Percentiles rank a stretch among this genome's conserved stretches.
phyloP scores from a whole-genome alignment of 1,140 invertebrate species.

The Oreohelix idahoensis region DNA sequence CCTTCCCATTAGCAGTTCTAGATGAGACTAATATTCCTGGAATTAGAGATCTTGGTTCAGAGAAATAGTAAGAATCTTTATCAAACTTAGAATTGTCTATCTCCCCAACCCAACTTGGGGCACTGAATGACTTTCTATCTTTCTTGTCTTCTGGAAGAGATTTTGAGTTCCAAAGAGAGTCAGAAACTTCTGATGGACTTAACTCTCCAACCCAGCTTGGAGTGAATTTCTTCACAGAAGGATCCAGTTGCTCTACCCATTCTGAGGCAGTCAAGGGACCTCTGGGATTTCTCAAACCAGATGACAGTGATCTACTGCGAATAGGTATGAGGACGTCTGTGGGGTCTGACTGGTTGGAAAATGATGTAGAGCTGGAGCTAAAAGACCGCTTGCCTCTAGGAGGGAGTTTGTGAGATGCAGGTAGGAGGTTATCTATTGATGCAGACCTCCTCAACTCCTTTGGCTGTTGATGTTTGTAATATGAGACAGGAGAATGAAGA shows the following conservation, averaged over 20 bases:
- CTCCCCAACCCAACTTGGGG: conserved; percentile 22
- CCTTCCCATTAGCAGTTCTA: neutral
- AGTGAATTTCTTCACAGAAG: conserved; percentile 41
- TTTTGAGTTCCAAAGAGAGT: conserved; percentile 20
- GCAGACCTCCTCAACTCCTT: neutral
- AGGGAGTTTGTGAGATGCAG: neutral
- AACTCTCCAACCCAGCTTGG: conserved; percentile 59
- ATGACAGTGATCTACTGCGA: conserved; percentile 52
- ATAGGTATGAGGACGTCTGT: conserved; percentile 17
- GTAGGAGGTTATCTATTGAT: neutral
- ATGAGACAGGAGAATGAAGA: neutral
- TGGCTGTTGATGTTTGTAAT: neutral
- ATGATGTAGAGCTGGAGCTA: neutral
- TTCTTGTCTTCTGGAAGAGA: neutral
- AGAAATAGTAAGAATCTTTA: neutral
- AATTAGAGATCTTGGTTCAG: neutral
- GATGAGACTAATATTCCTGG: neutral
- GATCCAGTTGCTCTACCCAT: conserved; percentile 47
- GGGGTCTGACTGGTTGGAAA: conserved; percentile 19
- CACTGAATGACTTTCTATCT: neutral
- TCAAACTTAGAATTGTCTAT: neutral
- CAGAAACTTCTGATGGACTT: conserved; percentile 49
- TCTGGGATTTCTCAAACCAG: conserved; percentile 25
- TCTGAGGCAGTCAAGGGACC: conserved; percentile 39
- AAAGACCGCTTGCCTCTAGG: neutral